phyloP scores from a whole-genome alignment of 2,797 vertebrate species.

The Gobionotothen gibberifrons region DNA sequence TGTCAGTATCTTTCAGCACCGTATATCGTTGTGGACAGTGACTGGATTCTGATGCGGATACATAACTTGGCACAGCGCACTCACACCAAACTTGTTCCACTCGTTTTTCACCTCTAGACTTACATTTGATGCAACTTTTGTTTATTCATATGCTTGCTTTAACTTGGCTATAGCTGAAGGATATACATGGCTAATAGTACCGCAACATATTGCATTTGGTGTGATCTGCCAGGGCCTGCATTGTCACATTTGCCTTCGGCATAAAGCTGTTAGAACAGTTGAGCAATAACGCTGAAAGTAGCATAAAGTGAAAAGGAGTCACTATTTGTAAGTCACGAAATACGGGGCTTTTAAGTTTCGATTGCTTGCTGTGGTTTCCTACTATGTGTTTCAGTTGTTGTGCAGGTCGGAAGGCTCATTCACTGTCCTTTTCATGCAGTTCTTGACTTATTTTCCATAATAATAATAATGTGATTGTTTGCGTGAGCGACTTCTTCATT shows the following conservation, averaged over 20 bases:
- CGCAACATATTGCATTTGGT: neutral
- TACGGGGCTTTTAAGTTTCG: slow-evolving; percentile 32
- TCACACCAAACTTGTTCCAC: neutral
- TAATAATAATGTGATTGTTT: neutral
- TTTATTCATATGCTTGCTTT: neutral
- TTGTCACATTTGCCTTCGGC: no score
- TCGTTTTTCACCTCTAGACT: neutral
- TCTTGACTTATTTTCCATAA: accelerated
- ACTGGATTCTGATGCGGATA: neutral
- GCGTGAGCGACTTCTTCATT: neutral
- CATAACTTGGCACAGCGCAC: accelerated
- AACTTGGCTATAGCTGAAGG: accelerated
- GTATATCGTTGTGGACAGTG: neutral
- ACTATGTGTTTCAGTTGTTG: neutral
- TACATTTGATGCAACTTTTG: neutral
- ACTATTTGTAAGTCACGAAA: neutral
- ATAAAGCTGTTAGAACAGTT: neutral
- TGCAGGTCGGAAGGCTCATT: neutral
- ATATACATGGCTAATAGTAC: neutral
- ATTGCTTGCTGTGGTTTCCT: slow-evolving; percentile 42
- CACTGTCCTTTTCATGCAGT: neutral
- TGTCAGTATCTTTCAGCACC: neutral
- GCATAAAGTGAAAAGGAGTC: neutral
- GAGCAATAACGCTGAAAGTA: neutral
- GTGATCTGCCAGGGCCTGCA: accelerated